Evolutionary conservation across 2,888 invertebrate genomes (phyloP).

Genomic region (Neelides folsomi): DNA sequence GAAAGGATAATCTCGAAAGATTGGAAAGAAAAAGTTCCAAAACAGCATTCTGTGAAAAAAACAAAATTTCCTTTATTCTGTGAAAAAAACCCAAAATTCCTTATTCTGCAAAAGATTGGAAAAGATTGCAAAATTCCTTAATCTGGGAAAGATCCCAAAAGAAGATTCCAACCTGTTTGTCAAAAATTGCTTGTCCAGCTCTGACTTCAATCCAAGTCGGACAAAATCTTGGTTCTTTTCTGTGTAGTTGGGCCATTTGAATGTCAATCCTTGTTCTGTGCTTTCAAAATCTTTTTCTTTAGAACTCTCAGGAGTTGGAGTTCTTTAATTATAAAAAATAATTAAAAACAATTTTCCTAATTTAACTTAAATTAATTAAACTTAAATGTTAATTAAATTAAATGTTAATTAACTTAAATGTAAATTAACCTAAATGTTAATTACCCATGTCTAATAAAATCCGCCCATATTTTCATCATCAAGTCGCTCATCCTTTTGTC

Average conservation of each 20-base stretch:
- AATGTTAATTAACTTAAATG: no score
- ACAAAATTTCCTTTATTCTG: neutral
- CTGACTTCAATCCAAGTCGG: conserved; percentile 26
- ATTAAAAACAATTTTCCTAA: no score
- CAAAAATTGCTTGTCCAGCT: conserved; percentile 28
- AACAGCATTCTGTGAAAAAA: conserved; percentile 27
- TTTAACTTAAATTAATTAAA: no score
- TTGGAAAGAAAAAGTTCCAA: conserved; percentile 33
- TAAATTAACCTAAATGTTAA: conserved; percentile 11
- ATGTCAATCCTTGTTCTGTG: conserved; percentile 6
- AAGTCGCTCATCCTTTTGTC: conserved; percentile 42
- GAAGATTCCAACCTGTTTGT: conserved; percentile 25
- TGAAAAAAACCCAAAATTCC: neutral
- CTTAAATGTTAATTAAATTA: no score
- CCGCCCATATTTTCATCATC: conserved; percentile 38
- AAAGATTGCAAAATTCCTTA: neutral
- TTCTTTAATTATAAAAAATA: conserved; percentile 8
- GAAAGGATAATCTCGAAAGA: conserved; percentile 32
- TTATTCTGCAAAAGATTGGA: neutral
- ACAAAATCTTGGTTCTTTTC: conserved; percentile 31
- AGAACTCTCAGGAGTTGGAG: conserved; percentile 12
- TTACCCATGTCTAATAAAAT: conserved; percentile 40
- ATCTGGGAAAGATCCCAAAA: neutral
- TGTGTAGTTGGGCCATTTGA: conserved; percentile 31
- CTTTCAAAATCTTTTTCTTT: neutral